Evolutionary conservation across 2,113 vertebrate genomes (phyloP), one percentile per base, ranked within the genome.

Genomic region (Atherinomorus stipes): DNA sequence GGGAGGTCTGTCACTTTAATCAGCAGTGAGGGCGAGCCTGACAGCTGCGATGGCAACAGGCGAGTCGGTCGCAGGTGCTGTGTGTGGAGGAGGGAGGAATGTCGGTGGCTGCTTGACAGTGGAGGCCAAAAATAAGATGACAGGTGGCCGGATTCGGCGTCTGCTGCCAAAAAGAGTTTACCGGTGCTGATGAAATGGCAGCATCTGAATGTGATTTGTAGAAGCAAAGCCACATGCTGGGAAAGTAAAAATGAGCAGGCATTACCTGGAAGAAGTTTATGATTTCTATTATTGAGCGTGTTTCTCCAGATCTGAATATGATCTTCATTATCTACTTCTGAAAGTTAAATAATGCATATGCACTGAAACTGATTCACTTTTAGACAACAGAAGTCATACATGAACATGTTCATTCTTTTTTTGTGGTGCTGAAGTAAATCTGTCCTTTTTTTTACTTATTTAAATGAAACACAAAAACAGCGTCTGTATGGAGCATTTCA

Each of bases 1-100:
- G 78, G 79, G 80, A 86, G 88, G 88, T 91, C 79, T 73, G 49
- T 83, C 40, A 53, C 80, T 89, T 90, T 91, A 92, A 93, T 92
- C 91, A 90, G 85, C 81, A 73, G 71, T n/a, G 82, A 84, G 78
- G 57, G 80, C 28, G 74, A 83, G 84, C 58, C 71, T 81, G 90
- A 88, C 91, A 91, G 89, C 90, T 92, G 90, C 73, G 85, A 80
- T 76, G 86, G 89, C 74, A 80, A 71, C 62, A 57, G 76, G 78
- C 63, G 37, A 79, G 86, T 84, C 81, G 76, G 80, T 89, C 83
- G 53, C 90, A 89, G 84, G 88, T 93, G 89, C 81, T 60, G 79
- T 59, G 81, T 76, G 81, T 83, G 80, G 74, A 71, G 74, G 26
- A 7, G 62, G 59, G 67, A 85, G 79, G 81, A 82, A 89, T 91